These are phyloP conservation scores for Gephyroberyx darwinii DNA, from an alignment of 2,797 vertebrate species.

Conservation along the genomic window DNA sequence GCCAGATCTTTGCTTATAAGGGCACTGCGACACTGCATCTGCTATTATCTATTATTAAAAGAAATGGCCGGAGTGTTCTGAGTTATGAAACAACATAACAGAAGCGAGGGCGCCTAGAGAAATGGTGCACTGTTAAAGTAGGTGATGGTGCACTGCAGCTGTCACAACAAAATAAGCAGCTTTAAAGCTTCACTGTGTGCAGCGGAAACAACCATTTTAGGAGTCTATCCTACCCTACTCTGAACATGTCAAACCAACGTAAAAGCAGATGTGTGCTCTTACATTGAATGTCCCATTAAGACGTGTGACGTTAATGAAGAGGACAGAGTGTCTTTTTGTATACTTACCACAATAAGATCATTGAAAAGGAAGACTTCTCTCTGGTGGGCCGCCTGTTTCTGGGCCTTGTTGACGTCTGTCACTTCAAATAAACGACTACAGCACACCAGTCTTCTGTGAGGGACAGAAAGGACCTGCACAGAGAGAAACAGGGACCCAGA, in stretches of 20 bases:
- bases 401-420: conserved; percentile 94
- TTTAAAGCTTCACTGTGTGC: conserved; percentile 37
- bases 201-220: conserved; percentile 9
- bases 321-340: neutral
- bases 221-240: neutral
- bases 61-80: conserved; percentile 42
- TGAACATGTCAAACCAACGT: neutral
- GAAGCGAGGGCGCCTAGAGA: conserved; percentile 39
- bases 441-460: conserved; percentile 95
- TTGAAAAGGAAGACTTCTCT: conserved; percentile 99
- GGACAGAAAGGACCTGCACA: conserved; percentile 93
- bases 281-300: neutral
- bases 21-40: conserved; percentile 34
- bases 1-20: conserved; percentile 32
- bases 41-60: conserved; percentile 63
- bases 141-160: conserved; percentile 65
- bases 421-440: conserved; percentile 99
- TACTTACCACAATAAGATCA: conserved; percentile 93
- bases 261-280: neutral
- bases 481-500: conserved; percentile 3
- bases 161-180: conserved; percentile 60
- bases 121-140: conserved; percentile 38
- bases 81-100: conserved; percentile 60
- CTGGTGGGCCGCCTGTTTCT: conserved; percentile 98
- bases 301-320: neutral